Conservation (phyloP, 2,113 vertebrate genomes). For the Mirza zaza region DNA sequence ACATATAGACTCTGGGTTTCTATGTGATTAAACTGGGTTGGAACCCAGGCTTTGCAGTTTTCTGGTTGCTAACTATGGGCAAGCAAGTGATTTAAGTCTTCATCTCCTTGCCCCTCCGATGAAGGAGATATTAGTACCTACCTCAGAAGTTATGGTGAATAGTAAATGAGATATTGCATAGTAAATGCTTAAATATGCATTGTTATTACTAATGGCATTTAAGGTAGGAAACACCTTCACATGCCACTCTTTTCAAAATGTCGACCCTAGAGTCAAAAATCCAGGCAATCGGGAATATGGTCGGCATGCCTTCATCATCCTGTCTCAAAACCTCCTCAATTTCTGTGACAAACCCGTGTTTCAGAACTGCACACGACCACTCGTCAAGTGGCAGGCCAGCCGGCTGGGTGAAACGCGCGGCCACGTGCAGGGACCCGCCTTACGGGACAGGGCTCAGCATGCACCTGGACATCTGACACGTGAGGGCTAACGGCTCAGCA, state of each 20-base stretch:
- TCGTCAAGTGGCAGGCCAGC: too few species aligned
- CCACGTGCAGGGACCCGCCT: neutral
- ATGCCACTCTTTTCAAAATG: neutral
- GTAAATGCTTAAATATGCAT: neutral
- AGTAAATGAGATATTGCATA: neutral
- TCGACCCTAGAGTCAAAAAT: neutral
- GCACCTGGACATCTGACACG: neutral
- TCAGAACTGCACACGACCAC: fast-evolving
- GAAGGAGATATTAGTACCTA: neutral
- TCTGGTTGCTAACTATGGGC: neutral
- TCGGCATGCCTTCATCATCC: neutral
- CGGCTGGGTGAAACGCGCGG: fast-evolving
- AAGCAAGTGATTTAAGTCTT: neutral
- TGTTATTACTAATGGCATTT: neutral
- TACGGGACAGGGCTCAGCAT: neutral
- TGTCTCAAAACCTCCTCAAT: neutral
- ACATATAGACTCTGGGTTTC: neutral
- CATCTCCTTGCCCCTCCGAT: neutral
- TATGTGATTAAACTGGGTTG: neutral
- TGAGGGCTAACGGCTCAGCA: neutral
- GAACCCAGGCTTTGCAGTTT: neutral
- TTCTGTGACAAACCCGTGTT: neutral
- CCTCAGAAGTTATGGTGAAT: neutral
- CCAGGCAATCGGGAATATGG: neutral
- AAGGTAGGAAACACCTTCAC: neutral